Evolutionary conservation across 2,797 vertebrate genomes (phyloP).

Genomic region (Eulemur rubriventer): DNA sequence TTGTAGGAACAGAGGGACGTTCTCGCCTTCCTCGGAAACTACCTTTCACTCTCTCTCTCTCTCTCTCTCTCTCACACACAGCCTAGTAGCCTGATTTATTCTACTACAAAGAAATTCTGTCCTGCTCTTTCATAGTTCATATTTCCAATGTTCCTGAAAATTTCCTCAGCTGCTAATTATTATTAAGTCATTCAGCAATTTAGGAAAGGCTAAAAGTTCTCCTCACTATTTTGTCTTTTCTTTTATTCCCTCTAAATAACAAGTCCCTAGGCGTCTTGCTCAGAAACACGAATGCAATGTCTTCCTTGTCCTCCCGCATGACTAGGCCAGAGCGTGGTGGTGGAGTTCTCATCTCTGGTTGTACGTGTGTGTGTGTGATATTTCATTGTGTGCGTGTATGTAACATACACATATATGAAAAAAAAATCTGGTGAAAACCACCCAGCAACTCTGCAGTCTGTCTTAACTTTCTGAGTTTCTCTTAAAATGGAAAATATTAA

Average conservation of each 20-base stretch:
- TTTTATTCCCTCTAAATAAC: conserved; percentile 5
- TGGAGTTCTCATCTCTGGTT: not conserved
- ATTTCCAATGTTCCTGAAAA: not conserved
- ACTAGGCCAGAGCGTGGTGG: rapidly evolving
- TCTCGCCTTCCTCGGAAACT: not conserved
- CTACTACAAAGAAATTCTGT: not conserved
- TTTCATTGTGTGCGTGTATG: not conserved
- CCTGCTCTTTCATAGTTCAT: not conserved
- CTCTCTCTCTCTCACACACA: not conserved
- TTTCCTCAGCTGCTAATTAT: not conserved
- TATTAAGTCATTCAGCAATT: not conserved
- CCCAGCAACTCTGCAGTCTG: not conserved
- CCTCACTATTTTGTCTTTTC: not conserved
- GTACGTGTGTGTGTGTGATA: not conserved
- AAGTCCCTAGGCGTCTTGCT: not conserved
- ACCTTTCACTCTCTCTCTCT: not conserved
- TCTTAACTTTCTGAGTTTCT: conserved; percentile 59
- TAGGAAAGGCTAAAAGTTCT: conserved; percentile 8
- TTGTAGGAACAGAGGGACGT: not conserved
- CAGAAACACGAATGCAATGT: rapidly evolving
- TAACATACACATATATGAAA: not conserved
- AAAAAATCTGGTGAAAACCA: conserved; percentile 19
- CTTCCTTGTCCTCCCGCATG: not conserved
- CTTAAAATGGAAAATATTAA: conserved; percentile 69
- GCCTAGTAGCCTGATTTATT: not conserved